These are phyloP conservation scores for Hydropsyche tenuis DNA, from an alignment of 1,140 invertebrate species.

Conservation along the genomic window DNA sequence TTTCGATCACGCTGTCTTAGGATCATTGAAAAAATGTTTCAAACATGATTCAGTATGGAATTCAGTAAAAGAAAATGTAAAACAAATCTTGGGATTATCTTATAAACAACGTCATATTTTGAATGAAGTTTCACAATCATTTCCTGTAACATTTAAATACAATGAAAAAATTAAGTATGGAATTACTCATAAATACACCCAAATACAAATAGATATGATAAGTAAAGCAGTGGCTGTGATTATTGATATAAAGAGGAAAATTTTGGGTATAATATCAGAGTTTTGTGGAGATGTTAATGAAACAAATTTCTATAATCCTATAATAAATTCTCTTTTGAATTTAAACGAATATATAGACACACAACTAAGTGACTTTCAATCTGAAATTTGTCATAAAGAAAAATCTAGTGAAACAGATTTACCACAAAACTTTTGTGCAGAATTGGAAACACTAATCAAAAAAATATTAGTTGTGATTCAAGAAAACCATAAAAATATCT, in stretches of 20 bases:
- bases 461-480: constrained; percentile 71
- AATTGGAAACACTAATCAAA: constrained; percentile 66
- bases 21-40: constrained; percentile 60
- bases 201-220: constrained; percentile 57
- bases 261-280: constrained; percentile 53
- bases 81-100: constrained; percentile 54
- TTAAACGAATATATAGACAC: constrained; percentile 51
- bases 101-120: constrained; percentile 59
- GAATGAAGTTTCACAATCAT: constrained; percentile 53
- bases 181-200: constrained; percentile 51
- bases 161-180: constrained; percentile 47
- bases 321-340: constrained; percentile 54
- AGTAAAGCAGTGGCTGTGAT: constrained; percentile 50
- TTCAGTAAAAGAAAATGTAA: constrained; percentile 57
- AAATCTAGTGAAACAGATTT: constrained; percentile 13
- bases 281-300: constrained; percentile 53
- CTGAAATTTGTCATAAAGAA: neutral
- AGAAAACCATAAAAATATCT: constrained; percentile 68
- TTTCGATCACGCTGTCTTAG: constrained; percentile 56
- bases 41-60: constrained; percentile 63
- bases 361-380: neutral
- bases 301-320: constrained; percentile 53
- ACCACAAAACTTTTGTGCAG: constrained; percentile 52
- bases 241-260: constrained; percentile 53
- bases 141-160: constrained; percentile 52